These are phyloP conservation scores for Entomobrya proxima DNA, from an alignment of 2,888 invertebrate genomes.

Conservation along the genomic window DNA sequence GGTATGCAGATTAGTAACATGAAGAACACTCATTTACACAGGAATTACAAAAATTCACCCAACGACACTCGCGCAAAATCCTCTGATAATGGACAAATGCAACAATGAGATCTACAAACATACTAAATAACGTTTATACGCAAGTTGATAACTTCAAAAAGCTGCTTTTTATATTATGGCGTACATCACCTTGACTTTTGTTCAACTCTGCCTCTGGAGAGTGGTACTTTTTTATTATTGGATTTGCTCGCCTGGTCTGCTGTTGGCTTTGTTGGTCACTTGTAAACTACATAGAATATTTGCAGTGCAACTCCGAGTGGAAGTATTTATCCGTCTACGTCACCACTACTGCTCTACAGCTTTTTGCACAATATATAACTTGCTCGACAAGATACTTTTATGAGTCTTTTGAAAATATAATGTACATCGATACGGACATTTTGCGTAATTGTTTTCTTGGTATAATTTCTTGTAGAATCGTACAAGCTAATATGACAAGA, in stretches of 20 bases:
- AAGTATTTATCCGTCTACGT: neutral
- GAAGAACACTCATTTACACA: neutral
- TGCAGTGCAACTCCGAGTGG: neutral
- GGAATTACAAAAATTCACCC: neutral
- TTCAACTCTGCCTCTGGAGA: slow-evolving; percentile 24
- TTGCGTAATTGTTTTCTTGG: too few species aligned
- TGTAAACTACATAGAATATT: neutral
- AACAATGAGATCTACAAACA: neutral
- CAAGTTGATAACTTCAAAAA: slow-evolving; percentile 19
- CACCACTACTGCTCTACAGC: neutral
- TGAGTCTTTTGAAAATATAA: neutral
- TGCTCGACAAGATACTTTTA: neutral
- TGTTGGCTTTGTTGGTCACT: neutral
- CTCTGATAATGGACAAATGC: neutral
- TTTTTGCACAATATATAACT: too few species aligned
- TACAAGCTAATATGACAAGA: too few species aligned
- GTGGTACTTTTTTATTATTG: neutral
- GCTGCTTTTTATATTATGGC: neutral
- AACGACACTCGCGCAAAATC: neutral
- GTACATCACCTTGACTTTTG: slow-evolving; percentile 31
- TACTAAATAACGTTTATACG: neutral
- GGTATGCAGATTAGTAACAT: neutral
- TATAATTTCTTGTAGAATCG: too few species aligned
- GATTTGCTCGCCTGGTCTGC: neutral
- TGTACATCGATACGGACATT: neutral